Evolutionary conservation across 2,888 invertebrate species (phyloP), one percentile per base, ranked within the genome.

Genomic region (Drosophila flavopinicola): DNA sequence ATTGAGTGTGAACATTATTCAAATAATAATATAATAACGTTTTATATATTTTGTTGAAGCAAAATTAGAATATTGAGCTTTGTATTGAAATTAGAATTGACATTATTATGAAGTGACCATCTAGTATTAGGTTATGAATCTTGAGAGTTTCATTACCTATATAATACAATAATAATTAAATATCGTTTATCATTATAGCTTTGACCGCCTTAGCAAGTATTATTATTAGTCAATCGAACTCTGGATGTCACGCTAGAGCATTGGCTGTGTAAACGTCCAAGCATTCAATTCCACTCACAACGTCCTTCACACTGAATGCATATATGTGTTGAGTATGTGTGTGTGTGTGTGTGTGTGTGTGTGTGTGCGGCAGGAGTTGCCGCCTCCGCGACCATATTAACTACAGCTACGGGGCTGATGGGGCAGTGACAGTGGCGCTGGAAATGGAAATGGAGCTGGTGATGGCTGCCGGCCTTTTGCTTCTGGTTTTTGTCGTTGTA

Each of bases 271-370:
- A 52, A 70, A 65, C 60, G 74, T 68, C 60, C 79, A 58, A 57
- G 66, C 67, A 66, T 83, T 85, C 66, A 68, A 74, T 85, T 70
- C 74, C 66, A 68, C 74, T 83, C 49, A 61, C 67, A 63, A 61
- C 79, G 86, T 85, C 84, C 86, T 80, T 80, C 86, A 79, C 71
- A 74, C 66, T 57, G 66, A 66, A 59, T 60, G 61, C 57, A 60
- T 65, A 29, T 39, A 17, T 48, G 42, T 53, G 13, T 30, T 45
- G 27, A 37, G 27, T 17, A n/a, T 29, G 7, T 13, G 25, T 45
- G 37, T 49, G 10, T 47, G 11, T 42, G 38, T n/a, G 5, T 29
- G 20, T 33, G 44, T 35, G 42, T 37, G 11, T 35, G 25, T 57
- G 30, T 44, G 25, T 23, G 29, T 48, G 37, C 47, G 20, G 7